Conservation (phyloP, 2,888 invertebrate genomes). For the Malthinus flaveolus region DNA sequence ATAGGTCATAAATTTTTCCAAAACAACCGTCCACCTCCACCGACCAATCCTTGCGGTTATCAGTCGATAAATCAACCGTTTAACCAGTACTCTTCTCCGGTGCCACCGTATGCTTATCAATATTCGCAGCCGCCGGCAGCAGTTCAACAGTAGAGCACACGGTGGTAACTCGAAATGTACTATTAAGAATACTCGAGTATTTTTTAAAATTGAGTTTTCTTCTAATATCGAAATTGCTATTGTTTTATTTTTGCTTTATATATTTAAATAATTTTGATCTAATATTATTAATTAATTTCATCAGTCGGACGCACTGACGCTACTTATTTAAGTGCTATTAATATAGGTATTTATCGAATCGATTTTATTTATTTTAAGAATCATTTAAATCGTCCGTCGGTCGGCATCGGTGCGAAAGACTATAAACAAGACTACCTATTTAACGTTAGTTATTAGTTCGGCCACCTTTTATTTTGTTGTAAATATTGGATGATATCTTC, state of each 20-base stretch:
- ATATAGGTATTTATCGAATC: no score
- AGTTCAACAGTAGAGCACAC: conserved; percentile 70
- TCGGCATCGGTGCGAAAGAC: no score
- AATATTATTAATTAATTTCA: not conserved
- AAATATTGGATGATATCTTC: no score
- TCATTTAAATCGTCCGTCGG: no score
- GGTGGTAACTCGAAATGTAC: conserved; percentile 21
- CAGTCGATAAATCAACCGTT: conserved; percentile 66
- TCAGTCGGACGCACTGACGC: not conserved
- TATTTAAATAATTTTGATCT: conserved; percentile 4
- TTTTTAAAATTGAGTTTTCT: conserved; percentile 1
- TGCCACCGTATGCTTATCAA: conserved; percentile 63
- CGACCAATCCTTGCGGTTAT: conserved; percentile 62
- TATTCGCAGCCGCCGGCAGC: conserved; percentile 68
- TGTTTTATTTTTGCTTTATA: conserved; percentile 2
- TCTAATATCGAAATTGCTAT: not conserved
- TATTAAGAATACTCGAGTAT: conserved; percentile 24
- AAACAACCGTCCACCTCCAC: conserved; percentile 61
- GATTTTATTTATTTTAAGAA: no score
- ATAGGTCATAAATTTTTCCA: conserved; percentile 77
- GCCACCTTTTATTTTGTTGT: no score
- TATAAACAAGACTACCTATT: no score
- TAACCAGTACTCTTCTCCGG: conserved; percentile 70
- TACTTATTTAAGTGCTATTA: no score
- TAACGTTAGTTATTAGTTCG: no score